These are phyloP conservation scores for Hybognathus amarus DNA, from an alignment of 2,797 vertebrate species.

Conservation along the genomic window DNA sequence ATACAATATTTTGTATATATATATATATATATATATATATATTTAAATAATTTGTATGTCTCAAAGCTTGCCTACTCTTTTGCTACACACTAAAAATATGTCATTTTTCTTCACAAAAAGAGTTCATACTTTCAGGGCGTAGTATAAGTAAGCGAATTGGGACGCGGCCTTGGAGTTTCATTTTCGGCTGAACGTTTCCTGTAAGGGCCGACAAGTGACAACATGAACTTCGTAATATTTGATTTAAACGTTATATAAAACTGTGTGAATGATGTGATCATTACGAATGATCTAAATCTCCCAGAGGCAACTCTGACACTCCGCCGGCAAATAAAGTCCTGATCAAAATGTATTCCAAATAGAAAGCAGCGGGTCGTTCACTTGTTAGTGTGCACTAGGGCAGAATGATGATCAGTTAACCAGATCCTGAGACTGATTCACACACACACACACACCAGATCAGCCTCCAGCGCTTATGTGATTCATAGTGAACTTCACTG, in stretches of 20 bases:
- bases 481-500: not conserved
- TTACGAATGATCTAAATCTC: constrained; percentile 17
- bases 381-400: not conserved
- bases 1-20: no score
- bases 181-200: not conserved
- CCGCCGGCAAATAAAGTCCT: not conserved
- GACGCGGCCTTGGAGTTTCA: no score
- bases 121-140: no score
- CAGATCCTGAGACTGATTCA: not conserved
- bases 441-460: not conserved
- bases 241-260: not conserved
- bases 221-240: not conserved
- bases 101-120: no score
- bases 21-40: no score
- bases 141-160: no score
- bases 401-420: not conserved
- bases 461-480: not conserved
- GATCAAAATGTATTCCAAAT: not conserved
- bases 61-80: no score
- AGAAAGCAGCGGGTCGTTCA: not conserved
- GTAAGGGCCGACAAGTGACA: not conserved
- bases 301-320: constrained; percentile 2
- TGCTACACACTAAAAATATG: no score
- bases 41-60: no score
- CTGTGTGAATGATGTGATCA: constrained; percentile 1